phyloP scores from a whole-genome alignment of 2,113 vertebrate species.

The Carassius gibelio region DNA sequence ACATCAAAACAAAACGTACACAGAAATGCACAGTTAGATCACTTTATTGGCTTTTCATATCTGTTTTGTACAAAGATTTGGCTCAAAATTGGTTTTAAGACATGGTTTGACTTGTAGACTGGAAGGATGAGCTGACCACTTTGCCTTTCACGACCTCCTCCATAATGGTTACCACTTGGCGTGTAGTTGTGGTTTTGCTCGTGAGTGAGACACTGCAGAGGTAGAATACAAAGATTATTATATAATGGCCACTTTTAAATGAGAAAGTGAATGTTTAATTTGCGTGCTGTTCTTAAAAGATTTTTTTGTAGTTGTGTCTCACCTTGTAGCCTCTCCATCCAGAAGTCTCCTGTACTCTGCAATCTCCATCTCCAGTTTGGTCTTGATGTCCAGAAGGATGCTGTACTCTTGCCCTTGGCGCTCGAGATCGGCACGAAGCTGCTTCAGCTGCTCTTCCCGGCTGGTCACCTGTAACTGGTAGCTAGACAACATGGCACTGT shows the following conservation, averaged over 20 bases:
- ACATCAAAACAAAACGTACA: not conserved
- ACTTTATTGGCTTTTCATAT: not conserved
- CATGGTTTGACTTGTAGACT: not conserved
- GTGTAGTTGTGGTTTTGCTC: not conserved
- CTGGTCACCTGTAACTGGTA: constrained; percentile 79
- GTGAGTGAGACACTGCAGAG: constrained; percentile 12
- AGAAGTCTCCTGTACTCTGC: constrained; percentile 82
- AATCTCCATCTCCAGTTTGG: constrained; percentile 84
- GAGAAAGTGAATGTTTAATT: not conserved
- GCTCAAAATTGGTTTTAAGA: rapidly evolving
- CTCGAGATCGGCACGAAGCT: constrained; percentile 73
- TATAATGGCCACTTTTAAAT: not conserved
- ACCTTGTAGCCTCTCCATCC: constrained; percentile 69
- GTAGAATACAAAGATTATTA: not conserved
- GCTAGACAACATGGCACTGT: constrained; percentile 69
- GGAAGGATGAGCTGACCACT: constrained; percentile 41
- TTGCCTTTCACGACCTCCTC: constrained; percentile 57
- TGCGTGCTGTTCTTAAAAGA: not conserved
- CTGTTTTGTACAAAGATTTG: not conserved
- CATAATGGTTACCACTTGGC: constrained; percentile 64
- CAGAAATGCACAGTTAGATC: not conserved
- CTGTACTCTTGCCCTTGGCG: constrained; percentile 79
- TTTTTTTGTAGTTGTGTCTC: constrained; percentile 3
- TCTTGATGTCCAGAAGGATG: constrained; percentile 81
- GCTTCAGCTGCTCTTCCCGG: constrained; percentile 76